Conservation (phyloP, 2,888 invertebrate genomes). For the Prosopocoilus inquinatus region DNA sequence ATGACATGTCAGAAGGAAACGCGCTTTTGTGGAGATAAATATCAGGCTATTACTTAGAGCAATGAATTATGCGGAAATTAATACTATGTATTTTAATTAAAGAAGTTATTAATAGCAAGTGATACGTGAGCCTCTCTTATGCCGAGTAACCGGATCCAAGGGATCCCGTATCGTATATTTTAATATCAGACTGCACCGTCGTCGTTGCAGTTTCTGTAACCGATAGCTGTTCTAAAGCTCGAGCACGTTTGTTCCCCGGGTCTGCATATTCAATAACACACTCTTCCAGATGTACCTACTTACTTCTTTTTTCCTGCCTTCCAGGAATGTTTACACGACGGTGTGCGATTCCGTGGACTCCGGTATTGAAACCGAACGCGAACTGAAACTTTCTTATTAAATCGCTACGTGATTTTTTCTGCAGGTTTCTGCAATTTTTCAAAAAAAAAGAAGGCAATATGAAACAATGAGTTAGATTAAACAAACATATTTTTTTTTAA, state of each 20-base stretch:
- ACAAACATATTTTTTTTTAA: no score
- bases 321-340: no score
- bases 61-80: constrained; percentile 21
- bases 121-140: constrained; percentile 29
- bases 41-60: constrained; percentile 11
- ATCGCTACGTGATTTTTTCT: no score
- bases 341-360: no score
- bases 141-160: constrained; percentile 26
- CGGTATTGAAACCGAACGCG: no score
- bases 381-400: no score
- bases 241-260: constrained; percentile 21
- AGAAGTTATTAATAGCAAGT: constrained; percentile 33
- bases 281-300: constrained; percentile 4
- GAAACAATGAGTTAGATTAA: no score
- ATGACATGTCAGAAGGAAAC: background rate
- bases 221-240: constrained; percentile 28
- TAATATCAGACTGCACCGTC: constrained; percentile 30
- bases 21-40: background rate
- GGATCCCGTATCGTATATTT: constrained; percentile 32
- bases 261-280: constrained; percentile 9
- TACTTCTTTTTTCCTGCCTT: background rate
- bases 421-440: no score
- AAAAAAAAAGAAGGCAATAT: no score
- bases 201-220: constrained; percentile 32
- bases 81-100: constrained; percentile 32